A percentile compares a stretch with the other conserved stretches of the same genome.
Evolutionary conservation across 92 coral and sea anemone species (phyloP).

Genomic region (Zoanthus sociatus): DNA sequence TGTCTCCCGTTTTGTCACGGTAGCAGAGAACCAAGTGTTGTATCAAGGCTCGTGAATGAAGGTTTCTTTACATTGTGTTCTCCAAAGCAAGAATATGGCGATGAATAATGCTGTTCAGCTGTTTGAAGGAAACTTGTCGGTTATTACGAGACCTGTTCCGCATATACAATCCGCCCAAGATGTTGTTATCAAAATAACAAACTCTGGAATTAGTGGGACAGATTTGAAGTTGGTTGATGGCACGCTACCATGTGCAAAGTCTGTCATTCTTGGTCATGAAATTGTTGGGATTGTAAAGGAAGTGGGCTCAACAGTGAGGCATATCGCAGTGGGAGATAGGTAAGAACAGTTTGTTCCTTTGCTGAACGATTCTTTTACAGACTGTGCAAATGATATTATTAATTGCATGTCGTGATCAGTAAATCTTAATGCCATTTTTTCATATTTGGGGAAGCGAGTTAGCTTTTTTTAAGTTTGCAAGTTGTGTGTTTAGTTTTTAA

Average conservation of each 20-base stretch:
- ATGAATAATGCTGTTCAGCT: conserved; percentile 48
- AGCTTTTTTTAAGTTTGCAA: no score
- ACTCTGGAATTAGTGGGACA: conserved; percentile 92
- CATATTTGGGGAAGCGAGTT: no score
- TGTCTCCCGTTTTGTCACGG: background rate
- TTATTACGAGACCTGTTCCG: conserved; percentile 94
- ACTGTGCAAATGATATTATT: no score
- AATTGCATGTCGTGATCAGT: no score
- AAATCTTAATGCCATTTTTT: no score
- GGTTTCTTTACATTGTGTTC: background rate
- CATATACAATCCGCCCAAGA: conserved; percentile 81
- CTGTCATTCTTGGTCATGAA: conserved; percentile 94
- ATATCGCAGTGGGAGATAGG: conserved; percentile 97
- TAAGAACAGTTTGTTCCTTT: background rate
- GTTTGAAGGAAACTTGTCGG: conserved; percentile 61
- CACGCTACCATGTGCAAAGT: conserved; percentile 86
- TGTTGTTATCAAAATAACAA: conserved; percentile 91
- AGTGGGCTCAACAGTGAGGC: conserved; percentile 90
- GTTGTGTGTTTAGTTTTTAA: no score
- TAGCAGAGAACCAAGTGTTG: conserved; percentile 18
- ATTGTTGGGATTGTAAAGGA: conserved; percentile 94
- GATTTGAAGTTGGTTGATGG: conserved; percentile 91
- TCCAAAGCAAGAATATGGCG: conserved; percentile 8
- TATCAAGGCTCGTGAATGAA: background rate
- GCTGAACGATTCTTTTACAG: background rate